Base-by-base conservation (phyloP, 2,113 vertebrate genomes). In the Microtus ochrogaster region DNA sequence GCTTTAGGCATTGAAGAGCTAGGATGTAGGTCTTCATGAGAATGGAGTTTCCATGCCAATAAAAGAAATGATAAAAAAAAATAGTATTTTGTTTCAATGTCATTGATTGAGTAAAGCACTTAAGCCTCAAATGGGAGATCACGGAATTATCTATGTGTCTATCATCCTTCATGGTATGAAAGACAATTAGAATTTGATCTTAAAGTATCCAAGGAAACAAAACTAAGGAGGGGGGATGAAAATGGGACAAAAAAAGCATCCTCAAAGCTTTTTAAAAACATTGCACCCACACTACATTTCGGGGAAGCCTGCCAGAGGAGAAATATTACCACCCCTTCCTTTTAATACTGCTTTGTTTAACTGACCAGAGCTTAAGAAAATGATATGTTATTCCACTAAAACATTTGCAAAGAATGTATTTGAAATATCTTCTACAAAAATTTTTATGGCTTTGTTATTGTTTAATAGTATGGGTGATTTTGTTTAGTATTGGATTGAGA, bases 71-170 rank as follows among this genome's bases (percentile, higher is more conserved):
- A 88, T 39, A 90, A 93, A 94, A 92, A 98, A 88, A 78, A 84
- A 97, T 52, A 97, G 87, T 92, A 91, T 94, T 97, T 97, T 96
- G 90, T 79, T 98, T 95, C 85, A 90, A n/a, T 85, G 70, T 96
- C 96, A 79, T 82, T 85, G 49, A 63, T 90, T 96, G 83, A 97
- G 85, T 97, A 97, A 97, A 94, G 90, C 63, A 91, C 66, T 97
- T 88, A 95, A 90, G 84, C 89, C 90, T 58, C 70, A 97, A 85
- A 52, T 96, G 95, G 91, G 93, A 95, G 66, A 95, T 88, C 0
- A 83, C 72, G 92, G 93, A 96, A 97, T 96, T 96, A 97, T 41
- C 73, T 74, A 88, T 72, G 49, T 90, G 88, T n/a, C 94, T 49
- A 92, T 97, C 76, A 97, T 84, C 68, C 36, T 89, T 97, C 77